phyloP scores from a whole-genome alignment of 1,140 invertebrate species.

The Vollenhovia emeryi region DNA sequence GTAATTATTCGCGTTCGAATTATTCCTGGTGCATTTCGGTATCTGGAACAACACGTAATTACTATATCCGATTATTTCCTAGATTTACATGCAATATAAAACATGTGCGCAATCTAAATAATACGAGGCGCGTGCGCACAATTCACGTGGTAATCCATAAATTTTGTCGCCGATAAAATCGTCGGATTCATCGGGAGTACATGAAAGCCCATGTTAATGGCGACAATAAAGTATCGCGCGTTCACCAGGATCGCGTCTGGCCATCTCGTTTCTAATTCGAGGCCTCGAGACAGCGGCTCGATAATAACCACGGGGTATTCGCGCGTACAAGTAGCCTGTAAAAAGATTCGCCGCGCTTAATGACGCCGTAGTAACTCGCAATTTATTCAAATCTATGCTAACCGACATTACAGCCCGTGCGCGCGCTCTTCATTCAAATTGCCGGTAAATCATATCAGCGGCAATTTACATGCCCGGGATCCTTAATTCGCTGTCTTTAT shows the following conservation, averaged over 20 bases:
- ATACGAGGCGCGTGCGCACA: not conserved
- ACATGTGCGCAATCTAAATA: not conserved
- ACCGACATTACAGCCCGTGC: slow-evolving; percentile 71
- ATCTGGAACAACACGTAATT: not conserved
- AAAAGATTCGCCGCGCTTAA: slow-evolving; percentile 77
- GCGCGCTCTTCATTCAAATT: slow-evolving; percentile 74
- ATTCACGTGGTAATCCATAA: not conserved
- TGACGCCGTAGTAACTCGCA: slow-evolving; percentile 73
- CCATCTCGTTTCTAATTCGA: not conserved
- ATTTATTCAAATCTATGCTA: slow-evolving; percentile 81
- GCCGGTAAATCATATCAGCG: slow-evolving; percentile 73
- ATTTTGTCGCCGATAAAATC: slow-evolving; percentile 21
- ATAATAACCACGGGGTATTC: slow-evolving; percentile 28
- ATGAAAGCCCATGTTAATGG: not conserved
- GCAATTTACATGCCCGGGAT: slow-evolving; percentile 71
- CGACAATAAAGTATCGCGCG: not conserved
- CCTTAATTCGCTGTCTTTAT: slow-evolving; percentile 69
- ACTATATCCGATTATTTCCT: not conserved
- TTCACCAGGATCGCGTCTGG: not conserved
- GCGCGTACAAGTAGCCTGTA: slow-evolving; percentile 56
- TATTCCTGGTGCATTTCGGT: not conserved
- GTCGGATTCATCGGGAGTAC: not conserved
- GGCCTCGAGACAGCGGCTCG: not conserved
- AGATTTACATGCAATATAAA: slow-evolving; percentile 11
- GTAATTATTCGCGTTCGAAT: not conserved